Base-by-base conservation (phyloP, 2,113 vertebrate species). In the Zosterops lateralis region DNA sequence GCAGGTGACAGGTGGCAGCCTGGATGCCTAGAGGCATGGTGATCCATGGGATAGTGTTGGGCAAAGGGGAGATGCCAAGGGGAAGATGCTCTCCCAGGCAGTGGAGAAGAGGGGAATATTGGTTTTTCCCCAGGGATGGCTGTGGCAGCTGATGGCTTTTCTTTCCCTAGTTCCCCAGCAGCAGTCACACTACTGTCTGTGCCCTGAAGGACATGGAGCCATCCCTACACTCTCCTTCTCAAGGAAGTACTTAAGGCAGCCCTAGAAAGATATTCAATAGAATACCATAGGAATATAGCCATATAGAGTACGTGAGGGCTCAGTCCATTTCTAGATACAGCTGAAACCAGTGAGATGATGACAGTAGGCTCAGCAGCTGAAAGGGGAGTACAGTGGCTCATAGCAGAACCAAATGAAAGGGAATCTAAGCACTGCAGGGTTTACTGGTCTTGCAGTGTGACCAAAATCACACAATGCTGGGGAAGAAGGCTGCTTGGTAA, bases 301-400 rank as follows among this genome's bases (percentile, higher is more conserved):
- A 8, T 32, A 12, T 3, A 32, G 7, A 57, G 28, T 13, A 44
- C 56, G 14, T 21, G 38, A 54, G 25, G 53, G 34, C 54, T 60
- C 53, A 7, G 36, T 42, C 64, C 17, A 7, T 45, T 72, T 53
- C 40, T 61, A 70, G 45, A 25, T 61, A 58, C 25, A 34, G 50
- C 36, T 65, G 67, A 56, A 85, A 68, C 12, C 40, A 24, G 44
- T 8, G 7, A 79, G 66, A n/a, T 1, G 5, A 32, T 22, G 32
- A 32, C 36, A 65, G 72, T 5, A 32, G 44, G 76, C 42, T 36
- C 31, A 44, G n/a, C 28, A 40, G 71, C 53, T 51, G 45, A 25
- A 28, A 25, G 28, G 16, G 14, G 4, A 51, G 47, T 0, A 4
- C 58, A 53, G 21, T 1, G 1, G 16, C 34, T 82, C 11, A 3